Evolutionary conservation across 2,797 vertebrate genomes (phyloP).

Genomic region (Thripadectes ignobilis): DNA sequence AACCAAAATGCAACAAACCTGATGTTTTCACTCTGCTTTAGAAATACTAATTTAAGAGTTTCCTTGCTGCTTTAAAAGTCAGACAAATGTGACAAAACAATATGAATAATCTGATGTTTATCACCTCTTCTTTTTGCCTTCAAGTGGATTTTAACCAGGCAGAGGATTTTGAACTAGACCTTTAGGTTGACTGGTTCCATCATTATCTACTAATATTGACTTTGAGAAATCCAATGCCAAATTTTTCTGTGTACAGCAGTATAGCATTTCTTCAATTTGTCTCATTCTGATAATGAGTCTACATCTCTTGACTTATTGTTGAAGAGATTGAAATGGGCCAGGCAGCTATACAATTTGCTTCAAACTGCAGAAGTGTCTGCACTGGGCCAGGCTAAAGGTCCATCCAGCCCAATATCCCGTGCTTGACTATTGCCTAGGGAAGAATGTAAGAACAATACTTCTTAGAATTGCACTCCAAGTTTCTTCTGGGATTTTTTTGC

Average conservation of each 20-base stretch:
- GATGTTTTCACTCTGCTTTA: background rate
- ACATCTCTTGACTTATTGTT: background rate
- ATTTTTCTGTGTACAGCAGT: background rate
- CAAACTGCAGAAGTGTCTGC: background rate
- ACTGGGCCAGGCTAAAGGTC: background rate
- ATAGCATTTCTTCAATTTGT: background rate
- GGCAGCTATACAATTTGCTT: background rate
- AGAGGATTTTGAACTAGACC: background rate
- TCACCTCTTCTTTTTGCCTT: background rate
- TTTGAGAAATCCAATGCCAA: background rate
- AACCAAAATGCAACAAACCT: background rate
- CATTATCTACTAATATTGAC: background rate
- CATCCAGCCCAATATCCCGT: background rate
- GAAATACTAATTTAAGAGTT: background rate
- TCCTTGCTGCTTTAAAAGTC: background rate
- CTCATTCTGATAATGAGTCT: background rate
- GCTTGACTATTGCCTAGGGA: background rate
- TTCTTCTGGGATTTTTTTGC: background rate
- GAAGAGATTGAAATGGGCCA: background rate
- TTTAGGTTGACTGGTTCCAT: background rate
- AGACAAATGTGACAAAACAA: background rate
- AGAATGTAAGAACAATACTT: background rate
- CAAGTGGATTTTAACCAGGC: background rate
- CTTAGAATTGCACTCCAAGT: background rate
- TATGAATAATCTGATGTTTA: background rate